Percentiles rank a stretch among this genome's conserved stretches.
Evolutionary conservation across 2,888 invertebrate genomes (phyloP).

Genomic region (Tenthredo notha): DNA sequence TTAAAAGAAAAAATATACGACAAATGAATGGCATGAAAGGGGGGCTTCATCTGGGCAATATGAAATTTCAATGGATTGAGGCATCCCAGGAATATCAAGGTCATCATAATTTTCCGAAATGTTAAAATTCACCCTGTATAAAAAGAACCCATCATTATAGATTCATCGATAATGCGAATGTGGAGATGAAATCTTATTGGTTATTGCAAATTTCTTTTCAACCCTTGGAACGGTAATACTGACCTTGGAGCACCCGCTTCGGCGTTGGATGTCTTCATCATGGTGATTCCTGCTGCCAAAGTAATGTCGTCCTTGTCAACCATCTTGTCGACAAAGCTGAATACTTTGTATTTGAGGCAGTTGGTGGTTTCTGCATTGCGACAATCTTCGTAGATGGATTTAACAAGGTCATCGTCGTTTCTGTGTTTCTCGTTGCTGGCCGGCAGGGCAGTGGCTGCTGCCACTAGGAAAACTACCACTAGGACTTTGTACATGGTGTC

Average conservation of each 20-base stretch:
- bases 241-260: constrained; percentile 90
- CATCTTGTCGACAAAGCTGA: constrained; percentile 92
- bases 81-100: no score
- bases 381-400: constrained; percentile 82
- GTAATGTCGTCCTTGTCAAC: constrained; percentile 90
- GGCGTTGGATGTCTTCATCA: constrained; percentile 86
- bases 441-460: constrained; percentile 83
- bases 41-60: no score
- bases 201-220: neutral
- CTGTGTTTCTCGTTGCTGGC: constrained; percentile 84
- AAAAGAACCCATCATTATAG: neutral
- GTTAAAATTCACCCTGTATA: no score
- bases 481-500: constrained; percentile 62
- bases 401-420: constrained; percentile 89
- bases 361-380: constrained; percentile 77
- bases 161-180: constrained; percentile 6
- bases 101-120: no score
- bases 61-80: no score
- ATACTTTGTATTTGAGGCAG: constrained; percentile 92
- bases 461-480: constrained; percentile 74
- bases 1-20: no score
- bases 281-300: constrained; percentile 90
- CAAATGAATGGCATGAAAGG: no score
- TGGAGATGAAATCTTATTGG: neutral
- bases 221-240: constrained; percentile 69